Evolutionary conservation across 1,140 invertebrate species (phyloP).

Genomic region (Drosophila sp.): DNA sequence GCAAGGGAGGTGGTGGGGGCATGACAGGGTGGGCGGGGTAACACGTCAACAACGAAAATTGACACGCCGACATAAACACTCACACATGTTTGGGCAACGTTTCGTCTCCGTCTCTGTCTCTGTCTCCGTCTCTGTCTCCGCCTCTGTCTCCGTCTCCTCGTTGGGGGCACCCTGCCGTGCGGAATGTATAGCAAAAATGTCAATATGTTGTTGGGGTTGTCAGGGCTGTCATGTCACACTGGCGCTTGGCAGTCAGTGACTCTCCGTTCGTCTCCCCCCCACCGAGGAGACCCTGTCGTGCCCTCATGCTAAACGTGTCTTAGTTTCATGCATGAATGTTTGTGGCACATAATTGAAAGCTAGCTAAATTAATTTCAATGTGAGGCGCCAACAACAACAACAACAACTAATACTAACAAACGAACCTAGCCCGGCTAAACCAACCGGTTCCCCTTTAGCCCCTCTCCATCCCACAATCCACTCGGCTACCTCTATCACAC

Average conservation of each 20-base stretch:
- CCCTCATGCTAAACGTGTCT: slow-evolving; percentile 67
- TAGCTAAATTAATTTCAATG: slow-evolving; percentile 83
- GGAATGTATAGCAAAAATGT: slow-evolving; percentile 82
- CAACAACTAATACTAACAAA: slow-evolving; percentile 8
- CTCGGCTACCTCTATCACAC: not conserved
- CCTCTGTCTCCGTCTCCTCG: not conserved
- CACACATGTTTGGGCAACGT: slow-evolving; percentile 63
- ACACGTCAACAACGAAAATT: slow-evolving; percentile 82
- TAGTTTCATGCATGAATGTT: slow-evolving; percentile 80
- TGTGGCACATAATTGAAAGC: slow-evolving; percentile 83
- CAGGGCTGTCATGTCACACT: slow-evolving; percentile 76
- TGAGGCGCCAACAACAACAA: slow-evolving; percentile 64
- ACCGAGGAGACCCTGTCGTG: not conserved
- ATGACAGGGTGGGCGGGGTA: slow-evolving; percentile 16
- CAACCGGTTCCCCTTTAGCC: slow-evolving; percentile 11
- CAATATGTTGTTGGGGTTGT: slow-evolving; percentile 81
- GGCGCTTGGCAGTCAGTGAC: slow-evolving; percentile 46
- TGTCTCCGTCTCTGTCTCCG: slow-evolving; percentile 3
- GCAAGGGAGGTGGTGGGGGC: no score
- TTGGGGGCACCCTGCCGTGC: slow-evolving; percentile 59
- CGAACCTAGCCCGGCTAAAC: slow-evolving; percentile 12
- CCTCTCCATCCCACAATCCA: no score
- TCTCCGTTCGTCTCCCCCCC: slow-evolving; percentile 24
- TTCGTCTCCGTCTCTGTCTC: slow-evolving; percentile 25
- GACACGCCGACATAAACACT: slow-evolving; percentile 81